Conservation (phyloP, 2,888 invertebrate genomes). For the Acanthosepion lycidas region DNA sequence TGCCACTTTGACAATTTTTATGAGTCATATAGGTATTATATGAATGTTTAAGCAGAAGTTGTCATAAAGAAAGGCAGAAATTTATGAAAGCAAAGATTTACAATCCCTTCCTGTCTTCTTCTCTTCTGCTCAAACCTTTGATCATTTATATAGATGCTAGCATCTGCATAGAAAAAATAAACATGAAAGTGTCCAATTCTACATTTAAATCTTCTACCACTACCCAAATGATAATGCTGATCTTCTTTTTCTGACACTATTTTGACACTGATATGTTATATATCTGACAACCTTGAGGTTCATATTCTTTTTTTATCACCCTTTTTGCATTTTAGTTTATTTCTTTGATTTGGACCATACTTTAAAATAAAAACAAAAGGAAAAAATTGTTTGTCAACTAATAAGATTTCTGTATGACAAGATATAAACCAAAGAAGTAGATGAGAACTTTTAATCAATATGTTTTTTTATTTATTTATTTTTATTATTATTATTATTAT, state of each 20-base stretch:
- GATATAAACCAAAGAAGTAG: too few relatives aligned
- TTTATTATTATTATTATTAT: too few relatives aligned
- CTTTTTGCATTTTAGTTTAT: background rate
- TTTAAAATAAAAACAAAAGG: too few relatives aligned
- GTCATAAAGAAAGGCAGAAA: background rate
- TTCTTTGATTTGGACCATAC: background rate
- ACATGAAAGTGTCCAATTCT: background rate
- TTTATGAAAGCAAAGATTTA: background rate
- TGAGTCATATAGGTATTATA: background rate
- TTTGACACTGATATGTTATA: too few relatives aligned
- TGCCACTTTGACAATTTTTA: background rate
- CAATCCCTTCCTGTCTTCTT: background rate
- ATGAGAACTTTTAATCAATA: too few relatives aligned
- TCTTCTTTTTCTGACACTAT: too few relatives aligned
- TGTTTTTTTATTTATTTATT: too few relatives aligned
- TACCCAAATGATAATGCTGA: background rate
- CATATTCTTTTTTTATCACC: background rate
- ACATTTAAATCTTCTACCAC: background rate
- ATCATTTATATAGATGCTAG: background rate
- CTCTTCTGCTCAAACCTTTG: background rate
- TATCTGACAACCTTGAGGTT: background rate
- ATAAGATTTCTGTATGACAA: too few relatives aligned
- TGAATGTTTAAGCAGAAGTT: background rate
- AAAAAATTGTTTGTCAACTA: too few relatives aligned
- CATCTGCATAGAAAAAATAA: background rate